Base-by-base conservation (phyloP, 2,113 vertebrate species). In the Eclectus roratus region DNA sequence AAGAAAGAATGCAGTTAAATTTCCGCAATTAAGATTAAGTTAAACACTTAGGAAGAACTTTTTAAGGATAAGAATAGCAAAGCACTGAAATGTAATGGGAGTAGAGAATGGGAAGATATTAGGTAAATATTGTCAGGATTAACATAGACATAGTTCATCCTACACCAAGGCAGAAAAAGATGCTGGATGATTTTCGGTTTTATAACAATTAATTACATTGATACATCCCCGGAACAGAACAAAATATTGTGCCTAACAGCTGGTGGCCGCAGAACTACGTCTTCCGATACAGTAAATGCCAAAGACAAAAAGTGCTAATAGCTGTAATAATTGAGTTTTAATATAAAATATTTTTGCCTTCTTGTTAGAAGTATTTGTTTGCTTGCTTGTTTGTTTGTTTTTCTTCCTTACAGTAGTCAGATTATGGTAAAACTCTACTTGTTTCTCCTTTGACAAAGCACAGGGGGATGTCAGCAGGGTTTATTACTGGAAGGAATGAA, bases 281-380 rank as follows among this genome's bases (percentile, higher is more conserved):
- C 68, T 77, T 93, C 25, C 25, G 46, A 4, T 69, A 39, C 21
- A 43, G 53, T 55, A 61, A 73, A 80, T 85, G 52, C 52, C 60
- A 78, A 80, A 93, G 46, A 86, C n/a, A 86, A 52, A 85, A 84
- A 25, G 12, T 78, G 24, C 65, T 79, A 52, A 73, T 85, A 65
- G 39, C 52, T 72, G 18, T 91, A 90, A 80, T 86, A 53, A 60
- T 84, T 93, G n/a, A 43, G 37, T 80, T 74, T 74, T 46, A 74
- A 46, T 69, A 50, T 43, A 39, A 83, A 74, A 50, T 80, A 68
- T 49, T 65, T 89, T 89, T 89, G 13, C 69, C 27, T 84, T 87
- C 28, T 43, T 29, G 21, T 52, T 49, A 80, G 33, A 84, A 80
- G 50, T 46, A 20, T 37, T 68, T 3, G 8, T 55, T 17, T 47